Conservation (phyloP, 92 coral and sea anemone species). For the Desmophyllum pertusum region DNA sequence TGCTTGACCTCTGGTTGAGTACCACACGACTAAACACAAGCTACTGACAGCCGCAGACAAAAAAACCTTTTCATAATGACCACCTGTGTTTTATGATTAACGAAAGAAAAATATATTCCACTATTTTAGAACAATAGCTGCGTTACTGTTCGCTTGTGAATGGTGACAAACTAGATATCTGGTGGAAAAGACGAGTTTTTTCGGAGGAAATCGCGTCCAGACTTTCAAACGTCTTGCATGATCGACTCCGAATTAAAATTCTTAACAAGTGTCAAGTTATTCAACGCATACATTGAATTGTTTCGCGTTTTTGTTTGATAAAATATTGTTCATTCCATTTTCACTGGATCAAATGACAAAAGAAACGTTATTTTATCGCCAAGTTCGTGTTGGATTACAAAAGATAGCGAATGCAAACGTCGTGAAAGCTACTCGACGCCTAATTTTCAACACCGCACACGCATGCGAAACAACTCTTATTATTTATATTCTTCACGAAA, state of each 20-base stretch:
- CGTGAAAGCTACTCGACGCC: not conserved
- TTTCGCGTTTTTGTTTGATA: slow-evolving; percentile 34
- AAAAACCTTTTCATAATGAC: slow-evolving; percentile 21
- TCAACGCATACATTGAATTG: slow-evolving; percentile 37
- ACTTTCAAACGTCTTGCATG: slow-evolving; percentile 38
- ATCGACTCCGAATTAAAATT: slow-evolving; percentile 36
- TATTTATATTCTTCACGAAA: slow-evolving; percentile 10
- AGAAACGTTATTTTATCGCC: slow-evolving; percentile 6
- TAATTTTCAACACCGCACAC: slow-evolving; percentile 7
- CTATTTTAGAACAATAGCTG: slow-evolving; percentile 27
- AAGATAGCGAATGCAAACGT: not conserved
- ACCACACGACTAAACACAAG: slow-evolving; percentile 33
- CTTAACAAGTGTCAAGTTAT: slow-evolving; percentile 46
- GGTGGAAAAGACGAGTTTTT: slow-evolving; percentile 8
- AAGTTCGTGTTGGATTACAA: slow-evolving; percentile 6
- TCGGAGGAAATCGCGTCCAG: slow-evolving; percentile 3
- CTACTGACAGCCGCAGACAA: slow-evolving; percentile 43
- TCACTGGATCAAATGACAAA: slow-evolving; percentile 13
- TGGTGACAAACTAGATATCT: not conserved
- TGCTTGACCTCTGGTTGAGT: slow-evolving; percentile 48
- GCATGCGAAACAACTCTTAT: slow-evolving; percentile 4
- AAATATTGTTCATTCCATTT: slow-evolving; percentile 32
- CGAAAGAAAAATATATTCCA: slow-evolving; percentile 19
- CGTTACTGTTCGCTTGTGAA: slow-evolving; percentile 9
- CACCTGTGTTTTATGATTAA: slow-evolving; percentile 45